Conservation (phyloP, 2,113 vertebrate genomes). For the Toxostoma redivivum region DNA sequence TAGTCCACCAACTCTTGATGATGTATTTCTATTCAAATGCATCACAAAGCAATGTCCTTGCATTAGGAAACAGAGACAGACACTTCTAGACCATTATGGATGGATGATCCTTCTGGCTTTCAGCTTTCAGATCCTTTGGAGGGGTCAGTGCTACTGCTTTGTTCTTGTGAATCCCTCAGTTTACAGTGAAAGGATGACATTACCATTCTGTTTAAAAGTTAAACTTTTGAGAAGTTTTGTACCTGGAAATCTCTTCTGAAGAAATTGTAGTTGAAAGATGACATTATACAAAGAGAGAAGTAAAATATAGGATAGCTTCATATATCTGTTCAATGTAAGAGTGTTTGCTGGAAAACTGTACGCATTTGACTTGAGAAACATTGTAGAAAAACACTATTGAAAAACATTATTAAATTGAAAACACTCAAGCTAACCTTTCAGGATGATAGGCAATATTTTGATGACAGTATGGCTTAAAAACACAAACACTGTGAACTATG, state of each 20-base stretch:
- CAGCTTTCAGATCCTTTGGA: not conserved
- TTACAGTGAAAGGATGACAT: not conserved
- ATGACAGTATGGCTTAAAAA: not conserved
- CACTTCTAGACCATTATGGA: not conserved
- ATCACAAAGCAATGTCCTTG: not conserved
- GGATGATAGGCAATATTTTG: not conserved
- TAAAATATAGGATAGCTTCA: not conserved
- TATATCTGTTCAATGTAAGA: not conserved
- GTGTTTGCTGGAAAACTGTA: not conserved
- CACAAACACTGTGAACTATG: not conserved
- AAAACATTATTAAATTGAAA: not conserved
- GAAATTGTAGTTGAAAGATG: not conserved
- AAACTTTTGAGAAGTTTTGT: not conserved
- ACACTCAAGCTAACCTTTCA: not conserved
- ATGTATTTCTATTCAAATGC: slow-evolving; percentile 19
- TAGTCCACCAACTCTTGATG: not conserved
- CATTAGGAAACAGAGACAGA: not conserved
- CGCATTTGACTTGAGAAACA: not conserved
- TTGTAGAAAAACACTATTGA: not conserved
- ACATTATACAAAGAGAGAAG: not conserved
- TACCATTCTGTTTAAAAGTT: not conserved
- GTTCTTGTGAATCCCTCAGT: not conserved
- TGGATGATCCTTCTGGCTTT: not conserved
- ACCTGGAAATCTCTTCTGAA: not conserved
- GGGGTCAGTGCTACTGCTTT: not conserved